Evolutionary conservation across 2,113 vertebrate genomes (phyloP).

Genomic region (Channa maculata): DNA sequence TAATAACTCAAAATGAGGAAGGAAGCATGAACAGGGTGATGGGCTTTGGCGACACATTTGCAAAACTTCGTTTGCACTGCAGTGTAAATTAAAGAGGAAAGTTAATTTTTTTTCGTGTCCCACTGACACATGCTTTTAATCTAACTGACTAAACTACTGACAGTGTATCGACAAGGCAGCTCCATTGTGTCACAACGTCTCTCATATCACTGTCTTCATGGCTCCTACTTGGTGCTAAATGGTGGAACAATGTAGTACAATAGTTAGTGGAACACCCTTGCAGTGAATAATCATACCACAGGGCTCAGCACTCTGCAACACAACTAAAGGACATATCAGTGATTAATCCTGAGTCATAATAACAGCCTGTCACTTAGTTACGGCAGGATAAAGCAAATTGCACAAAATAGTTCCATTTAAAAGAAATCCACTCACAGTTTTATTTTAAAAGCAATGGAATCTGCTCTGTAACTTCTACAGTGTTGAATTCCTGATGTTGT

Average conservation of each 20-base stretch:
- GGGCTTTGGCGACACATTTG: not conserved
- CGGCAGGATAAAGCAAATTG: constrained; percentile 27
- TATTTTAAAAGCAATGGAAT: not conserved
- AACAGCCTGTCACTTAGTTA: constrained; percentile 4
- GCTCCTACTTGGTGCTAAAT: constrained; percentile 18
- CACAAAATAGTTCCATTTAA: constrained; percentile 24
- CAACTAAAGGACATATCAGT: not conserved
- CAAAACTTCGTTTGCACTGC: not conserved
- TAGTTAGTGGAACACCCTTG: not conserved
- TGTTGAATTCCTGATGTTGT: not conserved
- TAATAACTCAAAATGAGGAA: constrained; percentile 48
- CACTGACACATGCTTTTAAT: not conserved
- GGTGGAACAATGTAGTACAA: constrained; percentile 4
- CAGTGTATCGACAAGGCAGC: not conserved
- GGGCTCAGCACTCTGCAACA: constrained; percentile 12
- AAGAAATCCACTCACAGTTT: constrained; percentile 7
- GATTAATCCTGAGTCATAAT: constrained; percentile 26
- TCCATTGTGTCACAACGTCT: not conserved
- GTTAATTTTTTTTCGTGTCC: not conserved
- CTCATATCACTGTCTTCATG: constrained; percentile 14
- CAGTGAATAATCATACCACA: constrained; percentile 25
- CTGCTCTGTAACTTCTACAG: no score
- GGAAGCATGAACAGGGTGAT: constrained; percentile 15
- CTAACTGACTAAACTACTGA: no score
- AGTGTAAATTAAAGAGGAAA: not conserved